phyloP scores from a whole-genome alignment of 2,113 vertebrate genomes.

The Patagioenas fasciata region DNA sequence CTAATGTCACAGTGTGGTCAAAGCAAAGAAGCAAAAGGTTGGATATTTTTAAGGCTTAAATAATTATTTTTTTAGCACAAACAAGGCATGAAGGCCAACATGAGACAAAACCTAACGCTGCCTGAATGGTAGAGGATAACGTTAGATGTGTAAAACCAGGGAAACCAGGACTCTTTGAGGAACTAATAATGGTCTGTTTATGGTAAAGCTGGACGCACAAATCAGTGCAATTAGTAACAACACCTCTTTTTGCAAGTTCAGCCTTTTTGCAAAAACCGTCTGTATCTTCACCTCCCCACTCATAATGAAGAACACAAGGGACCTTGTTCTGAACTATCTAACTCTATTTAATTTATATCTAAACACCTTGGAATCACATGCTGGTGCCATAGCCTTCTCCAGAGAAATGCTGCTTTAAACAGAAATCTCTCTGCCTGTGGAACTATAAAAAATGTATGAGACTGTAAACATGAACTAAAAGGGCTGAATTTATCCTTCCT shows the following conservation, averaged over 20 bases:
- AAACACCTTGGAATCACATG: neutral
- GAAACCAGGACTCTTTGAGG: neutral
- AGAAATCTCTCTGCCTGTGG: neutral
- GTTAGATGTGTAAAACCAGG: neutral
- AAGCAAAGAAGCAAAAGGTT: neutral
- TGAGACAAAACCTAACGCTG: neutral
- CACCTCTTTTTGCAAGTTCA: fast-evolving
- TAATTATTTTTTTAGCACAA: neutral
- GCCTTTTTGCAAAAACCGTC: neutral
- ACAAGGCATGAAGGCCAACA: neutral
- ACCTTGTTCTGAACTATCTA: neutral
- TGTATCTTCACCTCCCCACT: neutral
- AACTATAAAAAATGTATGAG: slow-evolving; percentile 31
- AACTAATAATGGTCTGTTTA: neutral
- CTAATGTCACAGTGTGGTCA: neutral
- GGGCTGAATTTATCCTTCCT: slow-evolving; percentile 21
- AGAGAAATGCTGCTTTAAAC: slow-evolving; percentile 23
- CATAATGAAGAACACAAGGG: neutral
- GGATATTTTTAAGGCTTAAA: neutral
- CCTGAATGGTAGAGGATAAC: neutral
- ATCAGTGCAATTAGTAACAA: neutral
- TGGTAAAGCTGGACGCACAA: neutral
- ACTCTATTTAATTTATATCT: neutral
- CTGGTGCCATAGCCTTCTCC: neutral
- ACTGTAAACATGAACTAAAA: neutral